These are phyloP conservation scores for Genyomyrus donnyi DNA, from an alignment of 2,113 vertebrate genomes.

Conservation along the genomic window DNA sequence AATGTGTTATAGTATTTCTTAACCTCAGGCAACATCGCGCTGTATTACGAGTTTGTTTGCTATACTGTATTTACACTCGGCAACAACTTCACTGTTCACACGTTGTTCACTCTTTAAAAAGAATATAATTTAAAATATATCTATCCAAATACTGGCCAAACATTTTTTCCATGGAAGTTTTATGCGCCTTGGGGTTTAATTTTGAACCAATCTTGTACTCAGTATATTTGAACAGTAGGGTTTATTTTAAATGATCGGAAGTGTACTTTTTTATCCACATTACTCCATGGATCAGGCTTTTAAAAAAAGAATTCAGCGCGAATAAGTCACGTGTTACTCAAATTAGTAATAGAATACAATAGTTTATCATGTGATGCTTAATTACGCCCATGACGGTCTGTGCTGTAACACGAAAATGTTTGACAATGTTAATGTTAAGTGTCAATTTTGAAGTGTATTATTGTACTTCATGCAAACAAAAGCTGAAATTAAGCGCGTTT, in stretches of 20 bases:
- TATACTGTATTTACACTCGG: not conserved
- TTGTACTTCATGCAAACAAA: not conserved
- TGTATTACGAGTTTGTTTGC: not conserved
- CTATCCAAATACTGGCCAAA: not conserved
- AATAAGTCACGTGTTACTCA: not conserved
- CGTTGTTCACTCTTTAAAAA: not conserved
- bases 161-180: not conserved
- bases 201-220: not conserved
- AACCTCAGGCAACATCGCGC: not conserved
- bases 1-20: not conserved
- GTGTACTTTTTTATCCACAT: not conserved
- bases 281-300: not conserved
- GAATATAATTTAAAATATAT: not conserved
- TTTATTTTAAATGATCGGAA: not conserved
- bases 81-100: not conserved
- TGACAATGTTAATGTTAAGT: not conserved
- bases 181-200: not conserved
- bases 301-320: not conserved
- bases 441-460: not conserved
- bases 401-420: not conserved
- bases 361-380: not conserved
- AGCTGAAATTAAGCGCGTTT: not conserved
- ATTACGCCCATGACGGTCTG: not conserved
- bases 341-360: not conserved
- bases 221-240: not conserved